phyloP scores from a whole-genome alignment of 2,113 vertebrate genomes.

The Cettia cetti region DNA sequence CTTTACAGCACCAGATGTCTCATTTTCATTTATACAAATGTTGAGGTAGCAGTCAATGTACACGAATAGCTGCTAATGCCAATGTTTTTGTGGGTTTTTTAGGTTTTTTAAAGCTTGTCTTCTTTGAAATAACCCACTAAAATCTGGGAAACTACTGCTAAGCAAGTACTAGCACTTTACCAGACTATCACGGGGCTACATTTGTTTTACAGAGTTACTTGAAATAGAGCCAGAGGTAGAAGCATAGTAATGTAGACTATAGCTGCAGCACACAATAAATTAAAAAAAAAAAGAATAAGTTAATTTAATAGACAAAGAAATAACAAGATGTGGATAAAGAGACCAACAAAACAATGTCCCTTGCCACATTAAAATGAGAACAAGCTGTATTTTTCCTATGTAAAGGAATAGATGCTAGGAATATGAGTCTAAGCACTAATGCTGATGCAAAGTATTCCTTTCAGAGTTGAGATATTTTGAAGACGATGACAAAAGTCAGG shows the following conservation, averaged over 20 bases:
- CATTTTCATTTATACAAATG: neutral
- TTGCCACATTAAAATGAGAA: neutral
- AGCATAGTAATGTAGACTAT: neutral
- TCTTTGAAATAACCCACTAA: neutral
- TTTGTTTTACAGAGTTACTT: neutral
- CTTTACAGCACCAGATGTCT: neutral
- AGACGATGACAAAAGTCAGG: slow-evolving; percentile 4
- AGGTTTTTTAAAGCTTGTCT: neutral
- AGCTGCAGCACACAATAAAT: neutral
- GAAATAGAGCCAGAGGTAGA: neutral
- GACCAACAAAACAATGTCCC: neutral
- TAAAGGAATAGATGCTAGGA: neutral
- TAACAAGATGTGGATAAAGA: neutral
- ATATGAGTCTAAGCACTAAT: neutral
- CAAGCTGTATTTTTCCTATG: neutral
- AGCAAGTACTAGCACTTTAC: neutral
- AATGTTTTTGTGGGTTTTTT: neutral
- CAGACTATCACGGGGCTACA: neutral
- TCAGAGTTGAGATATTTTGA: slow-evolving; percentile 12
- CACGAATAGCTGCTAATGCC: neutral
- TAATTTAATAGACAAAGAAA: slow-evolving; percentile 9
- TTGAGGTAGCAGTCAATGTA: neutral
- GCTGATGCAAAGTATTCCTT: slow-evolving; percentile 5
- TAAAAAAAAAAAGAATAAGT: neutral
- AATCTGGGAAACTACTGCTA: neutral